Evolutionary conservation across 2,888 invertebrate species (phyloP).

Genomic region (Branchellion lobata): DNA sequence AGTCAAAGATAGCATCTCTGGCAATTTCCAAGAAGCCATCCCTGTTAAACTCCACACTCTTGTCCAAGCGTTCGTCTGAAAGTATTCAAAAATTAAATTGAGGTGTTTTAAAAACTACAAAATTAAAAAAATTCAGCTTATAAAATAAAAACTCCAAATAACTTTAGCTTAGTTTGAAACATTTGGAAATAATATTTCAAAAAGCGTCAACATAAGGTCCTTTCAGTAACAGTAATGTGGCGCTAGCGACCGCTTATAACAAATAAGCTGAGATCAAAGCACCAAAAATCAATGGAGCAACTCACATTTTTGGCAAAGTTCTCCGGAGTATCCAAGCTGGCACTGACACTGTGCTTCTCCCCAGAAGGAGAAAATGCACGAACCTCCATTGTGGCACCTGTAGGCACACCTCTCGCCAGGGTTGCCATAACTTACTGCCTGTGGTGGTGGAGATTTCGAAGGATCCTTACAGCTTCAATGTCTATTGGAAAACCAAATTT

Average conservation of each 20-base stretch:
- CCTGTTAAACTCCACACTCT: constrained; percentile 1
- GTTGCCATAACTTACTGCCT: neutral
- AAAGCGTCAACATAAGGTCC: too few relatives aligned
- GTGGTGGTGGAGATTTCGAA: neutral
- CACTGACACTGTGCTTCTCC: constrained; percentile 19
- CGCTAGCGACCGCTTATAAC: too few relatives aligned
- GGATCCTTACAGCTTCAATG: too few relatives aligned
- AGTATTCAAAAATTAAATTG: neutral
- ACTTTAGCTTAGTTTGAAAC: too few relatives aligned
- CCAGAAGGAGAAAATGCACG: neutral
- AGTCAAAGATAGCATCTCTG: too few relatives aligned
- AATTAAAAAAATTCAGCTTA: too few relatives aligned
- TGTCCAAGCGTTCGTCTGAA: neutral
- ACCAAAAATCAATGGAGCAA: neutral
- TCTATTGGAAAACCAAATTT: too few relatives aligned
- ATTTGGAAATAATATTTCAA: too few relatives aligned
- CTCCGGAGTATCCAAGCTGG: constrained; percentile 23
- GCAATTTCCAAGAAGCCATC: neutral
- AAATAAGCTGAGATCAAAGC: too few relatives aligned
- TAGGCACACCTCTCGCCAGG: neutral
- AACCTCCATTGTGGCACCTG: neutral
- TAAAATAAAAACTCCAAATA: too few relatives aligned
- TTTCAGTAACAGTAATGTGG: too few relatives aligned
- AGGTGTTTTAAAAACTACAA: neutral
- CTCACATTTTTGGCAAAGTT: constrained; percentile 33